Conservation (phyloP, 2,113 vertebrate species). For the Dicaeum eximium region DNA sequence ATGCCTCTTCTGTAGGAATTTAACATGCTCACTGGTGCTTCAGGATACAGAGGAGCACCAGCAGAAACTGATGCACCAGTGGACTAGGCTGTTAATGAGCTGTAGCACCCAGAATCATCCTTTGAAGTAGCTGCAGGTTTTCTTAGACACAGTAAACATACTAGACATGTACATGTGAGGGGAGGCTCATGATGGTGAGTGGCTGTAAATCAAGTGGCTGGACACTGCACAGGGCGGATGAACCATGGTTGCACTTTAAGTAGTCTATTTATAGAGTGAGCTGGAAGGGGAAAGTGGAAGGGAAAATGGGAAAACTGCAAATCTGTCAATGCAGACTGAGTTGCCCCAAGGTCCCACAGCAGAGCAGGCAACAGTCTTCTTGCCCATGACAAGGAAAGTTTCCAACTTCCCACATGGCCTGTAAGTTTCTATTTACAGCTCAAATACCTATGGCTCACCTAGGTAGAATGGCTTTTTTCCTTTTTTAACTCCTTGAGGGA, state of each 20-base stretch:
- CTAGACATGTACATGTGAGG: not conserved
- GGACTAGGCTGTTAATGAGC: not conserved
- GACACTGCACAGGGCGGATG: not conserved
- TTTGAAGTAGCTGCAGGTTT: not conserved
- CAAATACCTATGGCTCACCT: not conserved
- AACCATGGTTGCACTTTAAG: not conserved
- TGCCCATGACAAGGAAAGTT: not conserved
- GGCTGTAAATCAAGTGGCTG: not conserved
- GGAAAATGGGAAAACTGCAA: not conserved
- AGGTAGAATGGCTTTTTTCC: not conserved
- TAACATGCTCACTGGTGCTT: not conserved
- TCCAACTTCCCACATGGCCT: not conserved
- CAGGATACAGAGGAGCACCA: not conserved
- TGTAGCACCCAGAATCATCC: not conserved
- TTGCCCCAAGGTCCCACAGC: not conserved
- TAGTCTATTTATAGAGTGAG: not conserved
- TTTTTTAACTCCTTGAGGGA: not conserved
- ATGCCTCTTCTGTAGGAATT: not conserved
- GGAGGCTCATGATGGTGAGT: not conserved
- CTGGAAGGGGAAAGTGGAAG: not conserved
- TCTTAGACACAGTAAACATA: not conserved
- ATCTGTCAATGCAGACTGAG: not conserved
- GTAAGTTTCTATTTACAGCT: not conserved
- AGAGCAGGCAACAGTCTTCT: not conserved
- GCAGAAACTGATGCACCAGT: not conserved